Conservation (phyloP, 1,140 invertebrate genomes). For the Caerostris extrusa region DNA sequence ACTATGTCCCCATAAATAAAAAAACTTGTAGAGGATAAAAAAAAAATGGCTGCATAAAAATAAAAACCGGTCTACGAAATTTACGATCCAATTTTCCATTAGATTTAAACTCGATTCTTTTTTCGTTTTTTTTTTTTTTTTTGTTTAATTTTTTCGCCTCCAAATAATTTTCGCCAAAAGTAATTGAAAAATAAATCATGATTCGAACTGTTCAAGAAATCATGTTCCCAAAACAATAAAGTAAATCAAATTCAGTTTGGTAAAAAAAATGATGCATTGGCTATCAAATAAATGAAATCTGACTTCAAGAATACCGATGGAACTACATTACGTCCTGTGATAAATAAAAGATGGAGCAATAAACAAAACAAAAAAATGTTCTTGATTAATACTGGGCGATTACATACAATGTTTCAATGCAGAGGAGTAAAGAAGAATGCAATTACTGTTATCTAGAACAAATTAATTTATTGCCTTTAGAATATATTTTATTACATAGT, state of each 20-base stretch:
- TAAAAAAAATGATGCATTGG: not conserved
- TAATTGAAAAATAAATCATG: too few species aligned
- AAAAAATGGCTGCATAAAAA: not conserved
- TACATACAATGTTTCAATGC: slow-evolving; percentile 6
- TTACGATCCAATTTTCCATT: not conserved
- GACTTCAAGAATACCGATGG: not conserved
- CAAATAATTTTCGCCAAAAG: not conserved
- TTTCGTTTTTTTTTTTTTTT: not conserved
- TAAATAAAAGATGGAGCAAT: not conserved
- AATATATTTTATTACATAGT: not conserved
- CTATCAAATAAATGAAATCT: not conserved
- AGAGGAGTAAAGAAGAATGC: not conserved
- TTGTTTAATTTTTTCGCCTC: not conserved
- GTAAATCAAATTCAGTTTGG: not conserved
- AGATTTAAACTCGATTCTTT: not conserved
- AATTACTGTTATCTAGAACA: not conserved
- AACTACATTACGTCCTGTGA: not conserved
- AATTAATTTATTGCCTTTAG: not conserved
- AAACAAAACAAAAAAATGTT: not conserved
- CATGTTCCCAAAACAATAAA: not conserved
- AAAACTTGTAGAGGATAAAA: not conserved
- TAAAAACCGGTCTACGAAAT: slow-evolving; percentile 1
- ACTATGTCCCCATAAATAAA: not conserved
- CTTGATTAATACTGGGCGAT: not conserved
- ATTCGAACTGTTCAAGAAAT: too few species aligned